phyloP scores from a whole-genome alignment of 2,797 vertebrate genomes.

The Centropyge bicolor region DNA sequence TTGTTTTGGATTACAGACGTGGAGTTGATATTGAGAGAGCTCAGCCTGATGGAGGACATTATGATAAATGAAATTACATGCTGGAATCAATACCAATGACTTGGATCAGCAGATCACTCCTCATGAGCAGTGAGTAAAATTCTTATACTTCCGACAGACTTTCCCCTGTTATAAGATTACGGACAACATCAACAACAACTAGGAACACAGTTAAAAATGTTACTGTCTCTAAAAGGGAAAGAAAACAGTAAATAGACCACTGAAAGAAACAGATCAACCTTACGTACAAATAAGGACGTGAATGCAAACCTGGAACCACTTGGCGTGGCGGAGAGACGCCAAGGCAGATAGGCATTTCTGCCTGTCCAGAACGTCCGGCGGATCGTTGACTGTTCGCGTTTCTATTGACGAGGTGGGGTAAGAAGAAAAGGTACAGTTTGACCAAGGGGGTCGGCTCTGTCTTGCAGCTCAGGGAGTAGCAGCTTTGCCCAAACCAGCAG shows the following conservation, averaged over 20 bases:
- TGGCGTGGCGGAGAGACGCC: conserved; percentile 99
- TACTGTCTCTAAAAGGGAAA: conserved; percentile 47
- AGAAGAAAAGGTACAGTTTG: conserved; percentile 99
- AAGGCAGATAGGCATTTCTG: conserved; percentile 99
- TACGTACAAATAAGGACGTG: conserved; percentile 93
- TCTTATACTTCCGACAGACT: conserved; percentile 24
- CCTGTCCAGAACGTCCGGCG: conserved; percentile 99
- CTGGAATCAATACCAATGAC: conserved; percentile 64
- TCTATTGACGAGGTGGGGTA: conserved; percentile 98
- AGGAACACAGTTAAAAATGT: conserved; percentile 34
- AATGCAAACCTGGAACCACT: conserved; percentile 99
- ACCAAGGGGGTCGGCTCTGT: conserved; percentile 97
- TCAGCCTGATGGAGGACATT: conserved; percentile 36
- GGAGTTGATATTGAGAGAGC: conserved; percentile 40
- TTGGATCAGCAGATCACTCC: conserved; percentile 40
- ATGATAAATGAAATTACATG: conserved; percentile 21
- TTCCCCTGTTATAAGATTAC: conserved; percentile 3
- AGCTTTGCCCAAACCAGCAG: conserved; percentile 88
- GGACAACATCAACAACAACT: conserved; percentile 35
- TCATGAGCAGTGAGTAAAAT: conserved; percentile 16
- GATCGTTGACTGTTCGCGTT: conserved; percentile 95
- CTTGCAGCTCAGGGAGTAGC: conserved; percentile 93
- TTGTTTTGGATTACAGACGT: conserved; percentile 17
- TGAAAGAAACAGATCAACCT: conserved; percentile 76
- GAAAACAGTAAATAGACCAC: conserved; percentile 43